Conservation (phyloP, 2,888 invertebrate genomes). For the Oligia fasciuncula region DNA sequence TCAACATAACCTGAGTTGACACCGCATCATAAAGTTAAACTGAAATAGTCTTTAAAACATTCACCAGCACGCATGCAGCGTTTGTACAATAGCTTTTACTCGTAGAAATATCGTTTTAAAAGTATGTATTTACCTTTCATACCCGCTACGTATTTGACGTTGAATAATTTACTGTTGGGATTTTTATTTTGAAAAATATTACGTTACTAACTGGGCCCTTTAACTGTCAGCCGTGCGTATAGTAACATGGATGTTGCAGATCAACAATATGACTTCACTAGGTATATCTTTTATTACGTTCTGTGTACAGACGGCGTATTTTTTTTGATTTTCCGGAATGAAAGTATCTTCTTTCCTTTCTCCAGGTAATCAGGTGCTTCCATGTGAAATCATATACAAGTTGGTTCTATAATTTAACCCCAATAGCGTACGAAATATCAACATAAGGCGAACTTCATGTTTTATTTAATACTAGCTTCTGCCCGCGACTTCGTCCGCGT, state of each 20-base stretch:
- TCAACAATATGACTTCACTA: slow-evolving; percentile 12
- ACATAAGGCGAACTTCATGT: background rate
- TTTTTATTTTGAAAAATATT: background rate
- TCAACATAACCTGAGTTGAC: background rate
- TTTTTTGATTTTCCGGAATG: slow-evolving; percentile 5
- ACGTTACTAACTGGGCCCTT: background rate
- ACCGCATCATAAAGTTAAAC: background rate
- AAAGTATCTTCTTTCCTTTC: slow-evolving; percentile 10
- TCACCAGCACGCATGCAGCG: slow-evolving; percentile 9
- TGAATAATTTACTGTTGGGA: background rate
- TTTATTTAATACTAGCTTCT: background rate
- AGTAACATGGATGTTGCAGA: slow-evolving; percentile 12
- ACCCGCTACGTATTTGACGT: background rate
- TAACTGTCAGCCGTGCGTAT: background rate
- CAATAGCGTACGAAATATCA: background rate
- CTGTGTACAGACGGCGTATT: background rate
- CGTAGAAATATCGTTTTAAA: slow-evolving; percentile 1
- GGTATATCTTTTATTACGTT: slow-evolving; percentile 7
- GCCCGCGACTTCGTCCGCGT: too few relatives aligned
- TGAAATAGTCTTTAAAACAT: slow-evolving; percentile 23
- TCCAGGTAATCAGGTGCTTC: background rate
- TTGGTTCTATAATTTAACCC: background rate
- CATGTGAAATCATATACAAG: slow-evolving; percentile 6
- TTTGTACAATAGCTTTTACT: background rate
- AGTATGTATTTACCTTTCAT: background rate